phyloP scores from a whole-genome alignment of 2,113 vertebrate species.

The Entomyzon cyanotis region DNA sequence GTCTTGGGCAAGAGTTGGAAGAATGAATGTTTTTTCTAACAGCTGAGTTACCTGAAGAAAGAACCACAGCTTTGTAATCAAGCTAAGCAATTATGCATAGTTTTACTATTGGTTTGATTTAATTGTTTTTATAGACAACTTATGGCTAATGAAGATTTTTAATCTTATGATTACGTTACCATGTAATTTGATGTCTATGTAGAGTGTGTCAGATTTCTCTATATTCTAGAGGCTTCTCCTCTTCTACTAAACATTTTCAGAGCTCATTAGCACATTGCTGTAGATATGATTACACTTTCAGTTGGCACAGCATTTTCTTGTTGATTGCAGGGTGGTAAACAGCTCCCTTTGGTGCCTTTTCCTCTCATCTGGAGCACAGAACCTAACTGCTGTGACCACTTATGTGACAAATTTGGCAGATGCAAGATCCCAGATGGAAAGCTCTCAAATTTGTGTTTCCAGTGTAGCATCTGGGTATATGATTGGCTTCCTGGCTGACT shows the following conservation, averaged over 20 bases:
- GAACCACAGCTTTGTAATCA: neutral
- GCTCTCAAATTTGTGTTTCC: constrained; percentile 39
- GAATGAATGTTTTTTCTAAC: neutral
- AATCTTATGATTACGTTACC: neutral
- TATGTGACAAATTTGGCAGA: constrained; percentile 71
- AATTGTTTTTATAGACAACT: neutral
- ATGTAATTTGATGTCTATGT: neutral
- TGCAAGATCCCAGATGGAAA: constrained; percentile 68
- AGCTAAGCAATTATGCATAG: neutral
- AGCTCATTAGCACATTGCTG: constrained; percentile 69
- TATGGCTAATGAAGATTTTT: constrained; percentile 1
- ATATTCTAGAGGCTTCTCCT: constrained; percentile 36
- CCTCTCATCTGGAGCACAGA: constrained; percentile 73
- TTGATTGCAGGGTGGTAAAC: constrained; percentile 73
- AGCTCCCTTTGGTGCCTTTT: constrained; percentile 72
- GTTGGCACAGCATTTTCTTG: constrained; percentile 69
- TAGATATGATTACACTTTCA: constrained; percentile 71
- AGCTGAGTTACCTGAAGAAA: neutral
- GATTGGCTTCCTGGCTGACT: constrained; percentile 51
- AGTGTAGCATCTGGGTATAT: constrained; percentile 52
- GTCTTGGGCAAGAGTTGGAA: neutral
- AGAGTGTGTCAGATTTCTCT: neutral
- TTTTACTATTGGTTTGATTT: neutral
- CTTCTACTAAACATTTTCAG: constrained; percentile 60
- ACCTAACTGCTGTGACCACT: constrained; percentile 74